These are phyloP conservation scores for Avahi laniger DNA, from an alignment of 2,797 vertebrate genomes.

Conservation along the genomic window DNA sequence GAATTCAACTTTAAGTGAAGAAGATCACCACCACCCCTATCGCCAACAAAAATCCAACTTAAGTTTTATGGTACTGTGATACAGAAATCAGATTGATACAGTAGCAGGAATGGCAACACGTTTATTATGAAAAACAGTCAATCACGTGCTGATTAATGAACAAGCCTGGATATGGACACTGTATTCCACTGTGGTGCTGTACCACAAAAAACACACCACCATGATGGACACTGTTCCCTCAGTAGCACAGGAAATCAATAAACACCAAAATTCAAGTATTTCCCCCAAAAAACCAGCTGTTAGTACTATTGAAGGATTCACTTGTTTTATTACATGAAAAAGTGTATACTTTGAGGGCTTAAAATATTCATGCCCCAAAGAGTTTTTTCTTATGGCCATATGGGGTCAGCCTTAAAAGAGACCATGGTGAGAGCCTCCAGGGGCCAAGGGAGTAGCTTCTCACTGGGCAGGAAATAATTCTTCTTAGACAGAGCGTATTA, in stretches of 20 bases:
- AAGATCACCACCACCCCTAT: not conserved
- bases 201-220: not conserved
- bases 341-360: not conserved
- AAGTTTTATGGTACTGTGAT: not conserved
- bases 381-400: not conserved
- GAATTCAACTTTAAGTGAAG: not conserved
- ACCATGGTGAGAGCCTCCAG: not conserved
- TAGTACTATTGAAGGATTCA: not conserved
- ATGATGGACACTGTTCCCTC: not conserved
- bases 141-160: not conserved
- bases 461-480: not conserved
- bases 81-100: not conserved
- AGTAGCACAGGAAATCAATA: conserved; percentile 34
- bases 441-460: not conserved
- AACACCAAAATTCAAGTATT: not conserved
- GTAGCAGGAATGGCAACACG: not conserved
- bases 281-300: not conserved
- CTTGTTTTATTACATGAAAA: conserved; percentile 35
- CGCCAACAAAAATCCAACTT: not conserved
- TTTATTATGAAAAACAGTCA: conserved; percentile 11
- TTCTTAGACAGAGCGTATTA: not conserved
- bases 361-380: not conserved
- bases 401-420: not conserved
- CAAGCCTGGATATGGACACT: not conserved
- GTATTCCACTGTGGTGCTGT: not conserved